Percentiles rank a stretch among this genome's conserved stretches.
These are phyloP conservation scores for Drosophila equinoxialis DNA, from an alignment of 1,140 invertebrate species.

Conservation along the genomic window DNA sequence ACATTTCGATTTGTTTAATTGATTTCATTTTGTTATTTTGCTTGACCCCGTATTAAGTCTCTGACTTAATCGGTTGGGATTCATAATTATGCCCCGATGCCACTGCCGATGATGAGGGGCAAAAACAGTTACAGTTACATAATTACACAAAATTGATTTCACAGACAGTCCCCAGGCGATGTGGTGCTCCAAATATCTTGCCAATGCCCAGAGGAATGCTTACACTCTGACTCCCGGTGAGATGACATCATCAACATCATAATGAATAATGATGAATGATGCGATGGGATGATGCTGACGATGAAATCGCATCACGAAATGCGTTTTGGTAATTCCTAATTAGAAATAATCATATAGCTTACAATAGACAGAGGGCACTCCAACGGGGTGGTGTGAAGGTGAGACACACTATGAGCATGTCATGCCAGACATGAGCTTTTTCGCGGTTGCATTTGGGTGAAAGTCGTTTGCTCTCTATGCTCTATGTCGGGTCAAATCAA, in stretches of 20 bases:
- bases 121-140: conserved; percentile 24
- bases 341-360: conserved; percentile 20
- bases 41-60: background rate
- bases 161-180: conserved; percentile 8
- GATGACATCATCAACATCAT: conserved; percentile 17
- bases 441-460: conserved; percentile 23
- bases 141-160: conserved; percentile 27
- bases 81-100: background rate
- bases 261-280: conserved; percentile 13
- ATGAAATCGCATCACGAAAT: conserved; percentile 18
- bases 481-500: conserved; percentile 18
- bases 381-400: background rate
- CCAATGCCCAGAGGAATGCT: conserved; percentile 10
- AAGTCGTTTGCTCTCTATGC: conserved; percentile 3
- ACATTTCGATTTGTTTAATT: background rate
- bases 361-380: background rate
- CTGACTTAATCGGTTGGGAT: background rate
- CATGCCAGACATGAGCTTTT: conserved; percentile 10
- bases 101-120: conserved; percentile 1
- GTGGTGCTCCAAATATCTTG: conserved; percentile 10
- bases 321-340: conserved; percentile 26
- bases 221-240: background rate
- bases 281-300: background rate
- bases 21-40: background rate
- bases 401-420: background rate